Base-by-base conservation (phyloP, 1,140 invertebrate species). In the Drosophila sechellia region DNA sequence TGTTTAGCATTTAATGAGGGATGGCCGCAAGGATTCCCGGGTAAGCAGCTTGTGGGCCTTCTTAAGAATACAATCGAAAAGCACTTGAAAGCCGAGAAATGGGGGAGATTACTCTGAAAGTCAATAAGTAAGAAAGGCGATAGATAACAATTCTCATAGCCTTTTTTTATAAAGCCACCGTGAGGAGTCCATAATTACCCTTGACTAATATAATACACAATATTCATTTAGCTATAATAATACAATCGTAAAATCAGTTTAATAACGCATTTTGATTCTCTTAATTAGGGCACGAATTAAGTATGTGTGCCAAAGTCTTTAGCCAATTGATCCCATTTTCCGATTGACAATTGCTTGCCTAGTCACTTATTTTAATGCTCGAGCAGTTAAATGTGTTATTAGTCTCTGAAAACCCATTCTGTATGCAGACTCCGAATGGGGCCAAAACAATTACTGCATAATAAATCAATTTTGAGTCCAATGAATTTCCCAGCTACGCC, bases 361-460 rank as follows among this genome's bases (percentile, higher is more conserved):
- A 45, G 46, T 40, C 68, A 79, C 69, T 81, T 83, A 83, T 60
- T 83, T 69, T 79, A 83, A 81, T 79, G 49, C 63, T 69, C 54
- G 48, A 56, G 20, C 56, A 60, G 70, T 66, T 59, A 57, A 71
- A 73, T 68, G 74, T 86, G 77, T 77, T 70, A 85, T 85, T 85
- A 85, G 76, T 68, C 64, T n/a, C n/a, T 35, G 66, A 65, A 65
- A 45, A 60, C 59, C 65, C 46, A 85, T 85, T 78, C 69, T 48
- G 61, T 77, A 85, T 85, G 72, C 81, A 73, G 69, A 66, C 40
- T 76, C 79, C 68, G 53, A 85, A 78, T 73, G 85, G 77, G 81
- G 81, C 77, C 81, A 85, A 81, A 85, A 86, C 81, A 86, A 86
- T 85, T 85, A 86, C 81, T 64, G 81, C 81, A 85, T 85, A 85